Conservation (phyloP, 2,113 vertebrate species). For the Montifringilla adamsi region DNA sequence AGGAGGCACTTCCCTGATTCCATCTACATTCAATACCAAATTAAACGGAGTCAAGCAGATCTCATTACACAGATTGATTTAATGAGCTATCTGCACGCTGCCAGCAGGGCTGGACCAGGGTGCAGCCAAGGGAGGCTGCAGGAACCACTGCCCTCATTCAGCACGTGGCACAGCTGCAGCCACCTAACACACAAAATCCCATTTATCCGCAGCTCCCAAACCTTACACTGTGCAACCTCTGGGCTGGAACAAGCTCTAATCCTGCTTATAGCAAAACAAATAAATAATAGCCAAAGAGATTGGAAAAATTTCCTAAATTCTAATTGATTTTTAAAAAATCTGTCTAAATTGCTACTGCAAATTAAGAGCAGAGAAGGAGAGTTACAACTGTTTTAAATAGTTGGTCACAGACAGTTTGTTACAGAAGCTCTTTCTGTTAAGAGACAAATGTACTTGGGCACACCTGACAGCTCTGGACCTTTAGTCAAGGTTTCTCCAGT, state of each 20-base stretch:
- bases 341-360: background rate
- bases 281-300: background rate
- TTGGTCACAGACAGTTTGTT: background rate
- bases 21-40: background rate
- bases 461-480: background rate
- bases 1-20: background rate
- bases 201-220: background rate
- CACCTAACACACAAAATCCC: background rate
- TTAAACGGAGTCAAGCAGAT: background rate
- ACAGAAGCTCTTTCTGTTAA: background rate
- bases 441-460: background rate
- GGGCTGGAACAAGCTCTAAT: background rate
- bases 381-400: background rate
- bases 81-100: rapidly evolving
- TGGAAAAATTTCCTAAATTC: background rate
- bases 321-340: background rate
- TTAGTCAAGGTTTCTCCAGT: background rate
- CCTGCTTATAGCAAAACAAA: background rate
- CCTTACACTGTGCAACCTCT: background rate
- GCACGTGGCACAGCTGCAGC: background rate
- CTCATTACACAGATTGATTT: background rate
- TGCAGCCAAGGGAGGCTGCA: background rate
- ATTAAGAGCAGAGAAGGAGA: background rate
- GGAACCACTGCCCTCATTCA: background rate
- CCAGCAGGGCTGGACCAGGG: background rate